A percentile compares a stretch with the other conserved stretches of the same genome.
These are phyloP conservation scores for Melinaea menophilus DNA, from an alignment of 2,888 invertebrate species.

Conservation along the genomic window DNA sequence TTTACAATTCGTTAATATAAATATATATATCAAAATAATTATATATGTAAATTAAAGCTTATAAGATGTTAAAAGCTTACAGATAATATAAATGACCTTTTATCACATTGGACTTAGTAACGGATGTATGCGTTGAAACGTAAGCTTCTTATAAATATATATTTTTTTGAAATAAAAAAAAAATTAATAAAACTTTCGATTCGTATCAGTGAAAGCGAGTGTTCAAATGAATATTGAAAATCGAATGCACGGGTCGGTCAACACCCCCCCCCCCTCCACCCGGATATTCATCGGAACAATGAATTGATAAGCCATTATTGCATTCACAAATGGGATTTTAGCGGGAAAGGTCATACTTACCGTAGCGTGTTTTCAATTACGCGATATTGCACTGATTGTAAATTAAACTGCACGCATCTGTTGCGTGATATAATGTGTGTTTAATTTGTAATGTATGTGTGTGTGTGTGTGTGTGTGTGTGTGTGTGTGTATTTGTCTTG, in stretches of 20 bases:
- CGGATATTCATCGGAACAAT: conserved; percentile 38
- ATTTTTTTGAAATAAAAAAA: no score
- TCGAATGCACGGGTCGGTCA: conserved; percentile 28
- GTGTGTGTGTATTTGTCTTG: no score
- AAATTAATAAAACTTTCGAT: conserved; percentile 41
- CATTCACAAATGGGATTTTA: conserved; percentile 35
- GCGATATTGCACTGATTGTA: conserved; percentile 22
- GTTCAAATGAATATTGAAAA: conserved; percentile 49
- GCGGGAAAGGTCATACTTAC: conserved; percentile 26
- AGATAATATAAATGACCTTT: no score
- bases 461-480: not conserved
- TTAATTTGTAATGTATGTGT: conserved; percentile 2
- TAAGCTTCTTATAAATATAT: no score
- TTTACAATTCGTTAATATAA: no score
- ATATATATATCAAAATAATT: no score
- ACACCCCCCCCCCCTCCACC: conserved; percentile 26
- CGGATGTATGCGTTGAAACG: no score
- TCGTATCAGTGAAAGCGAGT: conserved; percentile 48
- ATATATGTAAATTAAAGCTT: no score
- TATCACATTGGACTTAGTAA: no score
- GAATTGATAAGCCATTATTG: conserved; percentile 43
- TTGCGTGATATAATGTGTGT: conserved; percentile 6
- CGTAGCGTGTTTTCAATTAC: conserved; percentile 26
- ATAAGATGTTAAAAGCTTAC: no score
- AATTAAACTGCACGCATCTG: conserved; percentile 14